phyloP scores from a whole-genome alignment of 2,113 vertebrate species.

The Salvelinus alpinus region DNA sequence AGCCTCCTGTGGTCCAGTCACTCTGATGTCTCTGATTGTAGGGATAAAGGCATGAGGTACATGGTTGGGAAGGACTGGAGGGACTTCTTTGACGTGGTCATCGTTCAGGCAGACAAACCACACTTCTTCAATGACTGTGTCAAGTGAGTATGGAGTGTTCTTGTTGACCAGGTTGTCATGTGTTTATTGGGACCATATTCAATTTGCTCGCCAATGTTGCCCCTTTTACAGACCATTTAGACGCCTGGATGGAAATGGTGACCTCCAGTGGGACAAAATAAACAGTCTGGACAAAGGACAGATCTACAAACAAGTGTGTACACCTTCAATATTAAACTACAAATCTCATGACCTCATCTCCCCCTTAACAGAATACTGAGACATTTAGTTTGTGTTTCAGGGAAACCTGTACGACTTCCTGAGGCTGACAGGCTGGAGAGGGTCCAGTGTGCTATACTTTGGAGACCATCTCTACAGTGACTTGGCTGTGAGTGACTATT shows the following conservation, averaged over 20 bases:
- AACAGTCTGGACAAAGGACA: conserved; percentile 79
- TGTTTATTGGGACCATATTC: background rate
- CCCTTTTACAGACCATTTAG: conserved; percentile 75
- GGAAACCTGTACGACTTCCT: conserved; percentile 95
- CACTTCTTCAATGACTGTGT: conserved; percentile 85
- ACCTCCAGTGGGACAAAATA: conserved; percentile 82
- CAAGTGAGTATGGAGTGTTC: conserved; percentile 71
- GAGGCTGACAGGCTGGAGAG: conserved; percentile 90
- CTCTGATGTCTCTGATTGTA: conserved; percentile 33
- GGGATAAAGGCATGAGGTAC: conserved; percentile 84
- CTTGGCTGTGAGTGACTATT: conserved; percentile 83
- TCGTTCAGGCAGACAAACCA: conserved; percentile 85
- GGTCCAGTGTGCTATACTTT: conserved; percentile 94
- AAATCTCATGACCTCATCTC: background rate
- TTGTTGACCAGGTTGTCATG: background rate
- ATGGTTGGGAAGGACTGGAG: conserved; percentile 85
- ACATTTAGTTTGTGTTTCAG: conserved; percentile 63
- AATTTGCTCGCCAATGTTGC: background rate
- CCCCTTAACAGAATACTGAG: background rate
- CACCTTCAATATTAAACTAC: background rate
- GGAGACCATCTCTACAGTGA: conserved; percentile 97
- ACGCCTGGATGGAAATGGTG: conserved; percentile 77
- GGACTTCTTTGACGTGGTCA: conserved; percentile 83
- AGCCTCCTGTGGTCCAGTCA: too few species aligned
- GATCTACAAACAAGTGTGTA: conserved; percentile 81